Evolutionary conservation across 2,113 vertebrate species (phyloP).

Genomic region (Rhodinocichla rosea): DNA sequence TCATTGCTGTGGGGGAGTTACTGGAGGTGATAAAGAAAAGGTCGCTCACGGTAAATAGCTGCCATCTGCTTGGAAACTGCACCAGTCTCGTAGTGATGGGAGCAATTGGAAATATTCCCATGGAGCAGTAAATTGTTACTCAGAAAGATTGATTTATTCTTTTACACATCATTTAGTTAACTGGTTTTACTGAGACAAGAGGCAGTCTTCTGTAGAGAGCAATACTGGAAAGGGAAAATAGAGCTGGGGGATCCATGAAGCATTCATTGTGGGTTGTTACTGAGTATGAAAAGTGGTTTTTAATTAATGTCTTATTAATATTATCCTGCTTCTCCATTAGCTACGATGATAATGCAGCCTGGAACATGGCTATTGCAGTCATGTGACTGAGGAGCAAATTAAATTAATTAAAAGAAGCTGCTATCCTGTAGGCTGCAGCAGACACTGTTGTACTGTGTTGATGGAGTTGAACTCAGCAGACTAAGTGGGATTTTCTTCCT

Average conservation of each 20-base stretch:
- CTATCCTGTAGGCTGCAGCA: not conserved
- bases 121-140: conserved; percentile 73
- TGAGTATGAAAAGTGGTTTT: not conserved
- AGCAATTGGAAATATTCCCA: conserved; percentile 68
- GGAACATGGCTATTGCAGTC: not conserved
- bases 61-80: conserved; percentile 77
- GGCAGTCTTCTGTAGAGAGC: conserved; percentile 30
- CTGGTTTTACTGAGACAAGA: conserved; percentile 55
- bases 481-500: not conserved
- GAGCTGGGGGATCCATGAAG: not conserved
- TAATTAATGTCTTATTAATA: not conserved
- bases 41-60: conserved; percentile 73
- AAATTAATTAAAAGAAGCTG: too few species aligned
- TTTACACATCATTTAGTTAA: conserved; percentile 78
- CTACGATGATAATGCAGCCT: not conserved
- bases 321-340: not conserved
- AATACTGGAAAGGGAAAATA: conserved; percentile 5
- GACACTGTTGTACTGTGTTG: not conserved
- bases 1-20: conserved; percentile 55
- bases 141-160: conserved; percentile 71
- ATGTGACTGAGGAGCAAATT: not conserved
- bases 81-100: conserved; percentile 48
- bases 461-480: not conserved
- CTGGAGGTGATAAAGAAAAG: conserved; percentile 65
- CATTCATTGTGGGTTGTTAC: not conserved